Percentiles rank a stretch among this genome's conserved stretches.
Evolutionary conservation across 2,113 vertebrate genomes (phyloP).

Genomic region (Spermophilus dauricus): DNA sequence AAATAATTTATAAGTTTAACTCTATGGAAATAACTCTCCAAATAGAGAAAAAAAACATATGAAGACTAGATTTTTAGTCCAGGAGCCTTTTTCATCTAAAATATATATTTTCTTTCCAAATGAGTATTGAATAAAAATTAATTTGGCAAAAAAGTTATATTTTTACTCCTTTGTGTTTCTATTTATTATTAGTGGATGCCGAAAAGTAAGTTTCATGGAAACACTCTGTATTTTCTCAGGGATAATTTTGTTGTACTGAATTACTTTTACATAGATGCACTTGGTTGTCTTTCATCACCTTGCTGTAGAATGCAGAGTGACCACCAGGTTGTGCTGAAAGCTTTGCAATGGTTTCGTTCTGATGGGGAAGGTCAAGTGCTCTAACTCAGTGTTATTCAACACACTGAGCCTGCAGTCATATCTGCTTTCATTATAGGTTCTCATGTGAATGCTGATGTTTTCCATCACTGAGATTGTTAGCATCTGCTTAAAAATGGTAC

Average conservation of each 20-base stretch:
- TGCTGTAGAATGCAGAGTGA: slow-evolving; percentile 9
- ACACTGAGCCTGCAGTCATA: accelerated
- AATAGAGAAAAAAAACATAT: not conserved
- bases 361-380: not conserved
- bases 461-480: not conserved
- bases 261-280: accelerated
- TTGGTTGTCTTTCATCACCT: not conserved
- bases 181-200: not conserved
- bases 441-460: not conserved
- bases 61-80: not conserved
- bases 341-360: slow-evolving; percentile 57
- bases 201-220: not conserved
- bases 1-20: not conserved
- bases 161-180: not conserved
- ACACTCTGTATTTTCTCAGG: not conserved
- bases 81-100: not conserved
- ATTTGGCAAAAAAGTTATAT: not conserved
- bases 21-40: not conserved
- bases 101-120: not conserved
- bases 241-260: not conserved
- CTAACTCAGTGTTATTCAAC: not conserved
- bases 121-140: not conserved
- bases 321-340: slow-evolving; percentile 86
- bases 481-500: not conserved
- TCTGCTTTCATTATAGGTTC: not conserved